These are phyloP conservation scores for Phthorimaea operculella DNA, from an alignment of 1,140 invertebrate species.

Conservation along the genomic window DNA sequence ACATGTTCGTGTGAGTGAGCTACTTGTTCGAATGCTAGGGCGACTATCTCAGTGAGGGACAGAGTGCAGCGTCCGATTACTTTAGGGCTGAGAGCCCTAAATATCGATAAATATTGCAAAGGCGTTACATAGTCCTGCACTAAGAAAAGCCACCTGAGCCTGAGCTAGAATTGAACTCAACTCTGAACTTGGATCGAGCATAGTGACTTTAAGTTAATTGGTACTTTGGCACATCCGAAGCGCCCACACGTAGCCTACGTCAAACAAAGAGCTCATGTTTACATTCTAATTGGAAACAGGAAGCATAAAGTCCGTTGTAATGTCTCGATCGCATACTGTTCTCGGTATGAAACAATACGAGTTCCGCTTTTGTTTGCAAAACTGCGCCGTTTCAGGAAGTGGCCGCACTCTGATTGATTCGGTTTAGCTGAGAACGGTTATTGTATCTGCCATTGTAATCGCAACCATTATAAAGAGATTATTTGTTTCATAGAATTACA, in stretches of 20 bases:
- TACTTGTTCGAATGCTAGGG: constrained; percentile 67
- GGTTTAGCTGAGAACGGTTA: constrained; percentile 20
- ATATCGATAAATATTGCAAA: too few relatives aligned
- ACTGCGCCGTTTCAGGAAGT: constrained; percentile 56
- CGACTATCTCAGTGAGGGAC: constrained; percentile 63
- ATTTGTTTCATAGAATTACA: too few relatives aligned
- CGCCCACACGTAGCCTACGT: constrained; percentile 5
- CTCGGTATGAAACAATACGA: constrained; percentile 63
- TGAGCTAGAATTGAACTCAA: too few relatives aligned
- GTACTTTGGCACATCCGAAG: background rate
- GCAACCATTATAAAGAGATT: background rate
- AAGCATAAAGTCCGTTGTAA: constrained; percentile 51
- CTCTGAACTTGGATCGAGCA: too few relatives aligned
- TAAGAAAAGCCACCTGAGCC: too few relatives aligned
- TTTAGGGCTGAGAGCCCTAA: constrained; percentile 22
- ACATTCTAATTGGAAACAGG: constrained; percentile 61
- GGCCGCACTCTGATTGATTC: constrained; percentile 33
- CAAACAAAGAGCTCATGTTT: constrained; percentile 50
- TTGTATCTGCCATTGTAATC: background rate
- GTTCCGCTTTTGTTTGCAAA: constrained; percentile 61
- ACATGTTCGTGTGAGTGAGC: constrained; percentile 54
- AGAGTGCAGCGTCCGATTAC: constrained; percentile 65
- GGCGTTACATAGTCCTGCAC: too few relatives aligned
- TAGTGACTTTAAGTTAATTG: background rate
- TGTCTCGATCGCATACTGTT: constrained; percentile 50